Base-by-base conservation (phyloP, 2,113 vertebrate genomes). In the Gnathonemus longibarbis region DNA sequence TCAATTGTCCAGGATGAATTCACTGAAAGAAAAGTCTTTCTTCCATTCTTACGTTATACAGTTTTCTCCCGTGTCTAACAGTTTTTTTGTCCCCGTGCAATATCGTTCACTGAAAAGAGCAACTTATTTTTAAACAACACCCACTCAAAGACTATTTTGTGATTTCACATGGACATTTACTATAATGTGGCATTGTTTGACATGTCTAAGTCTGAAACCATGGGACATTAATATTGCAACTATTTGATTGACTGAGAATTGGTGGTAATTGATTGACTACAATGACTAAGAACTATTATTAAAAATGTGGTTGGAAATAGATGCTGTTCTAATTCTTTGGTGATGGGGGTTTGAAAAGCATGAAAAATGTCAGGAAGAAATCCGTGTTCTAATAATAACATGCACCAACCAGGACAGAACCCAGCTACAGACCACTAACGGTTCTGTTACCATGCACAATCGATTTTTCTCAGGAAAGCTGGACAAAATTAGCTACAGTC, bases 261-360 rank as follows among this genome's bases (percentile, higher is more conserved):
- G 13, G 31, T 42, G 74, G 74, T 80, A 42, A 80, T 42, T 80
- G 74, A 80, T 42, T 80, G 74, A n/a, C 84, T 86, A 46, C 45
- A 24, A 49, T 50, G 45, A 86, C 45, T 24, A 86, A 48, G 84
- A 86, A 42, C 46, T 86, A 50, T 84, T 39, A 46, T 39, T 84
- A 46, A 84, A 84, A 85, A 45, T 85, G 42, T 49, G 83, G 83
- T 48, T 85, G 83, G 83, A 49, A 85, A 80, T 80, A 80, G 74
- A 80, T 80, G 74, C 83, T 85, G 83, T 85, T 45, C 42, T 85
- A 45, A 45, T 45, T n/a, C 83, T 85, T 46, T 27, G 7, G 46
- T 42, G 46, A 49, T n/a, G 42, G 45, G 46, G 83, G 35, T 80
- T 80, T 80, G 74, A 80, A 80, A 80, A 39, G 74, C 35, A 80